Evolutionary conservation across 2,888 invertebrate species (phyloP), one percentile per base, ranked within the genome.

Genomic region (Euproctis similis): DNA sequence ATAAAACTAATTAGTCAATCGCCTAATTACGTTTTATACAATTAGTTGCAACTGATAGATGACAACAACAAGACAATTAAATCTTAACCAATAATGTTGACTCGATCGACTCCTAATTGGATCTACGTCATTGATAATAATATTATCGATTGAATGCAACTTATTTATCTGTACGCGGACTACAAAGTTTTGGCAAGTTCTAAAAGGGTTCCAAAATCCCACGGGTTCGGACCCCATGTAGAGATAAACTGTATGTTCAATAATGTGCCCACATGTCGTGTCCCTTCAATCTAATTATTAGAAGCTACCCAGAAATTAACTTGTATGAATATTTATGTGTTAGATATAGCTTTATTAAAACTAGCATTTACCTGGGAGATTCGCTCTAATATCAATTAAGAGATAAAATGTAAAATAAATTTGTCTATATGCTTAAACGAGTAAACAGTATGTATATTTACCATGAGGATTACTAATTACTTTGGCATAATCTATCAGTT

Each of bases 201-300:
- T 56, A 68, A 78, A 72, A 78, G 78, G 76, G 71, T 65, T 56
- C 39, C 43, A 59, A 52, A 66, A 65, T 81, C 80, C 80, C 82
- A 81, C 78, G 82, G 81, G 70, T 67, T 61, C 54, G 51, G 72
- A 70, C 81, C 81, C 82, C 81, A 71, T 74, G 71, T 59, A 56
- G 81, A 65, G 75, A 76, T 76, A 74, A 71, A 63, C 63, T 46
- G 54, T 60, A 53, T 57, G 46, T 53, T 53, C 57, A 64, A 77
- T 75, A 76, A 74, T 80, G 51, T 68, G 64, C 81, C 82, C 80
- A 71, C 80, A 81, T 80, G 71, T 50, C 50, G 74, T 57, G 63
- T 58, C 69, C 70, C 63, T 67, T 60, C 59, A 56, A 61, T 55
- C 49, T 53, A 68, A 74, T 71, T 67, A 58, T 57, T 59, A 51